A percentile compares a stretch with the other conserved stretches of the same genome.
Conservation (phyloP, 2,797 vertebrate species). For the Odontamblyopus rebecca region DNA sequence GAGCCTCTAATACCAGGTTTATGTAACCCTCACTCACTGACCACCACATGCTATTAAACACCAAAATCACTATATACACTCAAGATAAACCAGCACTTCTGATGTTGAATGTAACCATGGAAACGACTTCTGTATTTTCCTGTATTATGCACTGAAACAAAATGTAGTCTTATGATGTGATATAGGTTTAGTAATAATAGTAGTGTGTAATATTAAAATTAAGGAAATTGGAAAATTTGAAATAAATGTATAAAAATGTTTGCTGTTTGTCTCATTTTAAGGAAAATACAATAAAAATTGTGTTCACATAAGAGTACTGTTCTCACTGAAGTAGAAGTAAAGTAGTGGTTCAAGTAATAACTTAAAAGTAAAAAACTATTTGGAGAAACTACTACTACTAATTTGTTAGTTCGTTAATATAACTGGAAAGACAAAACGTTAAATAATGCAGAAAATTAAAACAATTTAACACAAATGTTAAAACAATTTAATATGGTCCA, state of each 20-base stretch:
- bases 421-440: background rate
- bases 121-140: background rate
- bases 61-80: background rate
- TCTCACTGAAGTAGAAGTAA: background rate
- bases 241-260: background rate
- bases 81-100: background rate
- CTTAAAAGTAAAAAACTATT: background rate
- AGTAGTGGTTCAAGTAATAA: background rate
- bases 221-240: background rate
- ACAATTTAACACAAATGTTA: too few relatives aligned
- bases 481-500: too few relatives aligned
- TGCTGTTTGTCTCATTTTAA: background rate
- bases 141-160: constrained; percentile 26
- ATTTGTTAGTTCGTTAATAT: background rate
- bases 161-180: background rate
- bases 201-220: background rate
- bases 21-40: constrained; percentile 18
- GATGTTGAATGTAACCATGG: constrained; percentile 39
- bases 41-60: constrained; percentile 13
- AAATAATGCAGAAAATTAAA: background rate
- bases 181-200: too few relatives aligned
- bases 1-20: constrained; percentile 47
- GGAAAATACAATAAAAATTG: background rate
- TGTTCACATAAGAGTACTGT: too few relatives aligned
- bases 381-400: background rate